Conservation (phyloP, 2,113 vertebrate genomes). For the Callionymus lyra region DNA sequence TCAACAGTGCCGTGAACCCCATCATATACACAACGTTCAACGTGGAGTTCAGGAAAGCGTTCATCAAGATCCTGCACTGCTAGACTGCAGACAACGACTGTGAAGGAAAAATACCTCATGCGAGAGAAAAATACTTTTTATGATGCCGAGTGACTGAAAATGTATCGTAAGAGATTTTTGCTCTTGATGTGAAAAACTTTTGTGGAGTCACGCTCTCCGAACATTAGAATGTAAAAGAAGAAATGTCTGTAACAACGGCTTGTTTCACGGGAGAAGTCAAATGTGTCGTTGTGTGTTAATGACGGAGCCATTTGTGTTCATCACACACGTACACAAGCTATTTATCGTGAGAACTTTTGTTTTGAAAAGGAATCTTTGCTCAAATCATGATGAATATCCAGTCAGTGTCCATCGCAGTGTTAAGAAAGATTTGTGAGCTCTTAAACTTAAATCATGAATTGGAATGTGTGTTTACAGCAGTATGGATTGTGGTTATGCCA, state of each 20-base stretch:
- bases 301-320: slow-evolving; percentile 54
- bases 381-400: slow-evolving; percentile 16
- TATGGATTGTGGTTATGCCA: slow-evolving; percentile 37
- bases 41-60: slow-evolving; percentile 94
- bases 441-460: slow-evolving; percentile 29
- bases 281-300: slow-evolving; percentile 40
- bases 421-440: slow-evolving; percentile 32
- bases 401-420: slow-evolving; percentile 59
- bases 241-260: slow-evolving; percentile 59
- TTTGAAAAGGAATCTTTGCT: slow-evolving; percentile 30
- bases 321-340: slow-evolving; percentile 46
- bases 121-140: slow-evolving; percentile 35
- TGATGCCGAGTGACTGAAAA: slow-evolving; percentile 17
- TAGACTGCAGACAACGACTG: slow-evolving; percentile 53
- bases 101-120: slow-evolving; percentile 52
- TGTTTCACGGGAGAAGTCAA: slow-evolving; percentile 33
- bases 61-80: slow-evolving; percentile 96
- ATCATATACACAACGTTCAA: slow-evolving; percentile 99
- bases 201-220: slow-evolving; percentile 38
- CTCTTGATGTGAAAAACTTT: slow-evolving; percentile 27
- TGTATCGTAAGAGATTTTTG: slow-evolving; percentile 22
- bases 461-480: slow-evolving; percentile 26
- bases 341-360: slow-evolving; percentile 45
- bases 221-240: slow-evolving; percentile 62
- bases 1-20: slow-evolving; percentile 96